phyloP scores from a whole-genome alignment of 2,797 vertebrate genomes.

The Dryobates pubescens region DNA sequence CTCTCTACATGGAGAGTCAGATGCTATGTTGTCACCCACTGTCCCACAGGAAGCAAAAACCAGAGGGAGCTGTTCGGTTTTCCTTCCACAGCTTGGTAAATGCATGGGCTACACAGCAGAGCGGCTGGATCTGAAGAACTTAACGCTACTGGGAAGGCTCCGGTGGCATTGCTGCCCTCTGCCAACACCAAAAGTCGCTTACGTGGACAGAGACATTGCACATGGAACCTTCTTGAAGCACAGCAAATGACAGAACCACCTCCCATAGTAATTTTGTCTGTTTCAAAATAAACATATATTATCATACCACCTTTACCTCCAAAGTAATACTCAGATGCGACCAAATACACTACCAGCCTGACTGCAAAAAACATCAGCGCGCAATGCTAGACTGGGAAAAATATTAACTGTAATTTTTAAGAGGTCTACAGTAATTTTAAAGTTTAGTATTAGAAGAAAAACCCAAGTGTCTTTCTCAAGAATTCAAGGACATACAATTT shows the following conservation, averaged over 20 bases:
- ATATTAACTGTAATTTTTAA: accelerated
- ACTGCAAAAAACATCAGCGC: accelerated
- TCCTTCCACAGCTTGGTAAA: neutral
- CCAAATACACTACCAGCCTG: neutral
- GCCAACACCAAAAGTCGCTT: conserved; percentile 7
- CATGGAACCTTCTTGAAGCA: conserved; percentile 49
- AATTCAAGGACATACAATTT: conserved; percentile 51
- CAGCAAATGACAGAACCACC: neutral
- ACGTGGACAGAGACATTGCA: neutral
- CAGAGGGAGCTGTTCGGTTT: neutral
- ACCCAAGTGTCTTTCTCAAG: neutral
- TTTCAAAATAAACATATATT: neutral
- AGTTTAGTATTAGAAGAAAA: neutral
- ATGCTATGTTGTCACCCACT: neutral
- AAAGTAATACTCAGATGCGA: neutral
- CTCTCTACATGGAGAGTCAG: neutral
- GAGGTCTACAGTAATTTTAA: neutral
- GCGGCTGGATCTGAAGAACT: neutral
- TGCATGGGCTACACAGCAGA: accelerated
- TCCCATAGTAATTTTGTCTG: neutral
- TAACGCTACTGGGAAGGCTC: neutral
- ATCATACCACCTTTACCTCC: neutral
- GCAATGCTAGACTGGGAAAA: neutral
- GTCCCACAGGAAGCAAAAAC: neutral
- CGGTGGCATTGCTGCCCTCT: conserved; percentile 16